Evolutionary conservation across 2,113 vertebrate species (phyloP), one percentile per base, ranked within the genome.

Genomic region (Macquaria australasica): DNA sequence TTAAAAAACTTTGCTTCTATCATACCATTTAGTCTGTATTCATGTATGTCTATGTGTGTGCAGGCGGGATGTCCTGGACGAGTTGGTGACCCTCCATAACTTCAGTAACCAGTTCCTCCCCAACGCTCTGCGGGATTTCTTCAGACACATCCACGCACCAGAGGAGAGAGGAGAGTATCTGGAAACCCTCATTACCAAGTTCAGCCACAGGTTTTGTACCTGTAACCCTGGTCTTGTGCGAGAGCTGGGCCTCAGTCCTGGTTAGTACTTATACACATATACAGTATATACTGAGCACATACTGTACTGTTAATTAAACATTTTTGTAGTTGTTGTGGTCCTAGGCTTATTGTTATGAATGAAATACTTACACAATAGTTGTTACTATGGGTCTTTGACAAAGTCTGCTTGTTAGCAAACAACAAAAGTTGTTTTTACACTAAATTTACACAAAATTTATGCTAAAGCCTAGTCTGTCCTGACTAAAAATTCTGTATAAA

Each of bases 21-120:
- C 15, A 37, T 53, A 6, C 14, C n/a, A 55, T 48, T 56, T 15
- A 16, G 21, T 55, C 1, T 70, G 34, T 76, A 12, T 77, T 20
- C 73, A 43, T 77, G 20, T 63, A 9, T 60, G 51, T 76, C 0
- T 62, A 8, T 81, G 31, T 83, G 11, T 72, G 15, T 73, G 69
- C 89, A 99, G 98, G 93, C 95, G 98, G 87, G 98, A 99, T 88
- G 98, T 99, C 83, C 95, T 99, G 94, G 98, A 99, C 81, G 98
- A 99, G 93, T 95, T 99, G 77, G 98, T 99, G 93, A 99, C 97
- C 0, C 95, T 99, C 87, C 98, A 99, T 95, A 99, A 99, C 93
- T 99, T 99, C 96, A 98, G 98, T 93, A 99, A 99, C 91, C 98
- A 99, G 63, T 99, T 99, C 92, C 96, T 99, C 58, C 98, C 98